Conservation (phyloP, 2,113 vertebrate genomes). For the Solea senegalensis region DNA sequence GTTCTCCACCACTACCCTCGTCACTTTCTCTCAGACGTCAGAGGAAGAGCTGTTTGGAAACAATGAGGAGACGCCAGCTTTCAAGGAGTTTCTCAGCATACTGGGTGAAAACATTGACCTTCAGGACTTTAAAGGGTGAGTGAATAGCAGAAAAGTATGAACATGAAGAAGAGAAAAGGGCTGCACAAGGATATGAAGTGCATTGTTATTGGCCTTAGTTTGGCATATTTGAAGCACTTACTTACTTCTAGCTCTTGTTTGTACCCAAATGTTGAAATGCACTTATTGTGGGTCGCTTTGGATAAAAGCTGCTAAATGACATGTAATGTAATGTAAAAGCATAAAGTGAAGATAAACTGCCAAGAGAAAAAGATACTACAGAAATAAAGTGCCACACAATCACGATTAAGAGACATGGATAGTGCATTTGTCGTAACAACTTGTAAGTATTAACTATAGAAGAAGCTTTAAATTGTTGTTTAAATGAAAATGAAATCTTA, state of each 20-base stretch:
- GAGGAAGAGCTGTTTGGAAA: slow-evolving; percentile 94
- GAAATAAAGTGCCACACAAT: slow-evolving; percentile 31
- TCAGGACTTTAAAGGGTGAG: slow-evolving; percentile 95
- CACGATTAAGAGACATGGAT: slow-evolving; percentile 30
- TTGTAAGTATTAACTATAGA: too few species aligned
- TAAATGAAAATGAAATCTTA: background rate
- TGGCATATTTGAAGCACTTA: too few species aligned
- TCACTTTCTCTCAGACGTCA: slow-evolving; percentile 82
- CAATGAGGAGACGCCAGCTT: slow-evolving; percentile 90
- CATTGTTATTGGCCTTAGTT: background rate
- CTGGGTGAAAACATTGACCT: slow-evolving; percentile 91
- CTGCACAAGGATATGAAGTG: background rate
- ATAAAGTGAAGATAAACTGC: slow-evolving; percentile 29
- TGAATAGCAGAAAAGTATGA: background rate
- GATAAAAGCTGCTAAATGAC: too few species aligned
- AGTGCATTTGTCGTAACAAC: slow-evolving; percentile 11
- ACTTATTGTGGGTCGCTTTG: too few species aligned
- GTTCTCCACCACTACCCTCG: background rate
- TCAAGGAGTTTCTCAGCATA: slow-evolving; percentile 88
- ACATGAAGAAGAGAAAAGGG: background rate
- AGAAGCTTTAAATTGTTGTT: background rate
- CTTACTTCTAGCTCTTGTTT: too few species aligned
- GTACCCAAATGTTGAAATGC: too few species aligned
- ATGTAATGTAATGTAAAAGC: too few species aligned
- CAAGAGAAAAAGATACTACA: slow-evolving; percentile 35